Percentiles rank a stretch among this genome's conserved stretches.
Evolutionary conservation across 2,797 vertebrate species (phyloP).

Genomic region (Gobionotothen gibberifrons): DNA sequence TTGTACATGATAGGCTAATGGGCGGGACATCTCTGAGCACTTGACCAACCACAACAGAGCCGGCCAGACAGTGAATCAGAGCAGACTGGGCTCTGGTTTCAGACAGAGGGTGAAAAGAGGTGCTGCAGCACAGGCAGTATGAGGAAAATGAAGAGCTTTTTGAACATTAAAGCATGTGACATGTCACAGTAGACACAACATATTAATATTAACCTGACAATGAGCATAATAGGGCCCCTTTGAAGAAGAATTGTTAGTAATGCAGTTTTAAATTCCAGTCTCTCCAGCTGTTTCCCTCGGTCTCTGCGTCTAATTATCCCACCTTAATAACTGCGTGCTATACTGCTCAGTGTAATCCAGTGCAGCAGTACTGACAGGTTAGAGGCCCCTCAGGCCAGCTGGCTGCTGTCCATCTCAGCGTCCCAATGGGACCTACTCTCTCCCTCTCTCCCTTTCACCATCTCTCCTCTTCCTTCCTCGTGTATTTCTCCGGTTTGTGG

Average conservation of each 20-base stretch:
- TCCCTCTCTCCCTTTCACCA: background rate
- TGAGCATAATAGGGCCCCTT: no score
- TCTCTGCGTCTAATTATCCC: constrained; percentile 23
- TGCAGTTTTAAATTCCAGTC: background rate
- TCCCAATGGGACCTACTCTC: constrained; percentile 7
- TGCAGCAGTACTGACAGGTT: constrained; percentile 35
- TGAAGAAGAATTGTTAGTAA: background rate
- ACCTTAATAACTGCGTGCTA: constrained; percentile 14
- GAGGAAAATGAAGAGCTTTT: no score
- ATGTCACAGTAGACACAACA: no score
- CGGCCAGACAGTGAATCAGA: no score
- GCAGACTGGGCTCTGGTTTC: no score
- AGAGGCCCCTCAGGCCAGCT: constrained; percentile 27
- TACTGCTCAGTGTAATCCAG: constrained; percentile 38
- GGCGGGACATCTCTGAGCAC: no score
- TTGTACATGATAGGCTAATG: no score
- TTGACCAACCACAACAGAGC: no score
- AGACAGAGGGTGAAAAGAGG: no score
- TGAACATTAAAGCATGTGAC: no score
- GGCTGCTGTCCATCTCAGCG: constrained; percentile 36
- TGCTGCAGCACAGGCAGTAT: no score
- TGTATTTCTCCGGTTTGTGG: constrained; percentile 7
- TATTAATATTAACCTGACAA: no score
- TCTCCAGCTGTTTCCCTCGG: background rate
- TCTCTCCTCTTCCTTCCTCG: background rate